Evolutionary conservation across 2,113 vertebrate species (phyloP), one percentile per base, ranked within the genome.

Genomic region (Pollachius pollachius): DNA sequence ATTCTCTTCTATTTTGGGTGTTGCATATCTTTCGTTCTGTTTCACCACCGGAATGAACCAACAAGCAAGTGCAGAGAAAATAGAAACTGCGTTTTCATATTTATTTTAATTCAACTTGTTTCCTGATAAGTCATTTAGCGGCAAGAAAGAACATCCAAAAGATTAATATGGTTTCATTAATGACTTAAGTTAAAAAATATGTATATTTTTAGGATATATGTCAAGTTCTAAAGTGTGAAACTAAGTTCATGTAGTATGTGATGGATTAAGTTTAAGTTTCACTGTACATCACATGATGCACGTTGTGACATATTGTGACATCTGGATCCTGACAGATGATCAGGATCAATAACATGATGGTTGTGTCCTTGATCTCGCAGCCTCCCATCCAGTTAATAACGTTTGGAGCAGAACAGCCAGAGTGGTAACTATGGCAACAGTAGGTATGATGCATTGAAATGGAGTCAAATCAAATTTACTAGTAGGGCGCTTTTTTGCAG

Each of bases 1-100:
- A 90, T 78, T 90, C 84, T 2, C 57, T 60, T 60, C 19, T 60
- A 60, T 60, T 19, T 18, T 60, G 58, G 4, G 16, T n/a, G 58
- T 23, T 30, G 8, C 5, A 27, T 13, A 57, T 17, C 54, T 57
- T 57, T 6, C 54, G 15, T 16, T 54, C 15, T 57, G 15, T 57
- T 17, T 57, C 15, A 17, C 54, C 54, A 1, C 54, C 6, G 54
- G 3, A 57, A 16, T 57, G 54, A 17, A 57, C 15, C 6, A 48
- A 74, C 1, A 69, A 74, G 52, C 74, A 81, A 78, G 73, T 84
- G 68, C 67, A 82, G 25, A 68, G 41, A 13, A 48, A 9, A 48
- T 11, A 48, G 5, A 74, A 65, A 73, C 74, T 74, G 65, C 69
- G 34, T 0, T 3, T 9, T 8, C 52, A 5, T 0, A 5, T 16